Conservation (phyloP, 2,888 invertebrate species). For the Campopleginae sp. region DNA sequence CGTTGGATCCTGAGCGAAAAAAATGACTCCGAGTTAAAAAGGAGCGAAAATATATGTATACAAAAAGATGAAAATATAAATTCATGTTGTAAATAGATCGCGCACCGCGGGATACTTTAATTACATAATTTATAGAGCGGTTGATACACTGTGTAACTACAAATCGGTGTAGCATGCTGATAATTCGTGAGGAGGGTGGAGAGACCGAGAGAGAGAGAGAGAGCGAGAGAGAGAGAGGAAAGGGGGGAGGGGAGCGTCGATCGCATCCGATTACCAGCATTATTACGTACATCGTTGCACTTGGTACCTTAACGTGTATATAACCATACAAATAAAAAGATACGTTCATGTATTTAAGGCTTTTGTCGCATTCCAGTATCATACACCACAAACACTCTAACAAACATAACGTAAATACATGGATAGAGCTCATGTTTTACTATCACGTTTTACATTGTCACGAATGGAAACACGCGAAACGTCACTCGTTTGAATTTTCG, state of each 20-base stretch:
- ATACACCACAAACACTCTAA: not conserved
- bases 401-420: not conserved
- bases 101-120: constrained; percentile 65
- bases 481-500: constrained; percentile 23
- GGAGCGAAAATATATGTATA: not conserved
- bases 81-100: constrained; percentile 42
- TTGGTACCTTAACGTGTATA: not conserved
- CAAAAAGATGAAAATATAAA: not conserved
- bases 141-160: constrained; percentile 77
- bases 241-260: constrained; percentile 69
- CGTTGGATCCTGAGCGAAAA: constrained; percentile 17
- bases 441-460: constrained; percentile 2
- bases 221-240: not conserved
- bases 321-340: not conserved
- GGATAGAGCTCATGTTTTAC: constrained; percentile 13
- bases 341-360: constrained; percentile 9
- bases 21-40: not conserved
- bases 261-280: constrained; percentile 78
- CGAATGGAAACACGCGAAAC: constrained; percentile 43
- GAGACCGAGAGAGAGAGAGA: constrained; percentile 1
- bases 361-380: constrained; percentile 36
- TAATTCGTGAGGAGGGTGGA: constrained; percentile 72
- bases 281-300: constrained; percentile 75
- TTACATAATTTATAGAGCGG: constrained; percentile 78
- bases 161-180: constrained; percentile 79